Percentiles rank a stretch among this genome's conserved stretches.
phyloP scores from a whole-genome alignment of 2,888 invertebrate species.

The Chrysopilus asiliformis region DNA sequence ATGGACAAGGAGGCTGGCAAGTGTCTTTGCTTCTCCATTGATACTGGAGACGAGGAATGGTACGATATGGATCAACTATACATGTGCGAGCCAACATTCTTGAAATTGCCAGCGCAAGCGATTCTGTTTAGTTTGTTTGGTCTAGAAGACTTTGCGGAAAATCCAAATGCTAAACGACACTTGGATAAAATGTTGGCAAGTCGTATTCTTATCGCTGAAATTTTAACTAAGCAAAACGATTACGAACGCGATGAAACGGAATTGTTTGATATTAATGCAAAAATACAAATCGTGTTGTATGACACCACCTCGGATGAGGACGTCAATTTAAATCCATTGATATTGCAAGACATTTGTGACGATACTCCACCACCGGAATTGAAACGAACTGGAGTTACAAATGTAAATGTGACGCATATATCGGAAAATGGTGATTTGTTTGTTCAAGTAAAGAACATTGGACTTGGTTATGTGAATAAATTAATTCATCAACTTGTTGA shows the following conservation, averaged over 20 bases:
- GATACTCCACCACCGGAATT: conserved; percentile 28
- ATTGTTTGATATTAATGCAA: conserved; percentile 33
- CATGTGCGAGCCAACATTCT: conserved; percentile 48
- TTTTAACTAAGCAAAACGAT: conserved; percentile 31
- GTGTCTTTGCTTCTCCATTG: conserved; percentile 53
- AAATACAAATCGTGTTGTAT: conserved; percentile 45
- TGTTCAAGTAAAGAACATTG: conserved; percentile 26
- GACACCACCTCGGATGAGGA: conserved; percentile 51
- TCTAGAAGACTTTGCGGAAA: conserved; percentile 48
- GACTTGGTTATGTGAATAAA: conserved; percentile 30
- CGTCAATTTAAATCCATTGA: conserved; percentile 48
- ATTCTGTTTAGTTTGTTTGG: conserved; percentile 55
- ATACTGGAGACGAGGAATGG: conserved; percentile 56
- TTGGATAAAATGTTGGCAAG: conserved; percentile 38
- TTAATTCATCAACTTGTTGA: conserved; percentile 24
- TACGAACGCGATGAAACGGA: conserved; percentile 18
- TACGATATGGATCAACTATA: conserved; percentile 43
- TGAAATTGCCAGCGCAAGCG: conserved; percentile 55
- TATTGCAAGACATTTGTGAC: conserved; percentile 41
- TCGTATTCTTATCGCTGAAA: conserved; percentile 44
- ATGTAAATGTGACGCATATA: conserved; percentile 29
- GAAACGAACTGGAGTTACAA: conserved; percentile 24
- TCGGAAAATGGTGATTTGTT: conserved; percentile 30
- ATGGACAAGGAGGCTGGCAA: conserved; percentile 36
- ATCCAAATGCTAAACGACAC: conserved; percentile 28